Base-by-base conservation (phyloP, 1,140 invertebrate genomes). In the Halictus rubicundus region DNA sequence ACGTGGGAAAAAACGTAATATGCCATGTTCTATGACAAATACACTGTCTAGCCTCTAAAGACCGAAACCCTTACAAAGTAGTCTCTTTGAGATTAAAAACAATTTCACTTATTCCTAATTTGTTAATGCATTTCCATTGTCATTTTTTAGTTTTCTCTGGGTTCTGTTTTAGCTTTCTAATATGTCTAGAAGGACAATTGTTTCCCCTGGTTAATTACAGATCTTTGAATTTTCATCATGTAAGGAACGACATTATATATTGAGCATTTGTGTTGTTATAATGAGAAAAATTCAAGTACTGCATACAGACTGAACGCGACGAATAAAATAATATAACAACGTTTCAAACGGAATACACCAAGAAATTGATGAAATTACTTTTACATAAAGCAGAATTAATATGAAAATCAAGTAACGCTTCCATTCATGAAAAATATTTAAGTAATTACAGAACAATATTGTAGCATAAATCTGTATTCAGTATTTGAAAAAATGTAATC, bases 41-140 rank as follows among this genome's bases (percentile, higher is more conserved):
- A 57, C 83, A 85, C 69, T 81, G 61, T 85, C 68, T 87, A 88
- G 82, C 81, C 77, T 88, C 80, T 84, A 83, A 82, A 81, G 84
- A 86, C 79, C 83, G 82, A 85, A 87, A 72, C 63, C 52, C 73
- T 77, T 81, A 80, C 68, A 83, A 79, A 80, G n/a, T 85, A 85
- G 60, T 81, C 46, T 72, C 12, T 39, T 32, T 54, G 27, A 32
- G 9, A 65, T 79, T 57, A 46, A 80, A 76, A 59, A 49, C 14
- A 77, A 61, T 77, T 81, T n/a, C 16, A 61, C 68, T 69, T 80
- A 59, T 37, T 68, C 37, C 60, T 71, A 54, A 49, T 23, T 68
- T 54, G 49, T 68, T 10, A 54, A 71, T 64, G 37, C 42, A 57
- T 37, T 54, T 60, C 16, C 37, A 52, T 69, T 37, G 64, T 27